Conservation (phyloP, 2,888 invertebrate genomes). For the Anaspis maculata region DNA sequence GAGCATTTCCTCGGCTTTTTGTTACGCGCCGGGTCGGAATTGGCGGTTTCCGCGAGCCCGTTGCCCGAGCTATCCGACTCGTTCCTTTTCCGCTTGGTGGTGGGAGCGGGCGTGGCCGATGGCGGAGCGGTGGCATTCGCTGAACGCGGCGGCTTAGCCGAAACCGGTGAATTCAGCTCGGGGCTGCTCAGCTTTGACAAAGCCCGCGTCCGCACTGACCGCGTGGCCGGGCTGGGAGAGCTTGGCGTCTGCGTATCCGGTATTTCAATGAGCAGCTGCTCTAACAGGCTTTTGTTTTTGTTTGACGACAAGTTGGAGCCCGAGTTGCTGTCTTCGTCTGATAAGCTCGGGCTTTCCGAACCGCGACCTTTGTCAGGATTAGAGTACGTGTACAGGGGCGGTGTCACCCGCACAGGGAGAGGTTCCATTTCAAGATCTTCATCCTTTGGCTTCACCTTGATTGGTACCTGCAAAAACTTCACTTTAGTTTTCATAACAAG, state of each 20-base stretch:
- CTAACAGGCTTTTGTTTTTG: slow-evolving; percentile 51
- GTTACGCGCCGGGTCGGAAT: slow-evolving; percentile 37
- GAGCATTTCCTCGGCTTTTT: slow-evolving; percentile 49
- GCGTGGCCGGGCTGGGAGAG: slow-evolving; percentile 39
- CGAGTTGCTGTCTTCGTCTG: slow-evolving; percentile 31
- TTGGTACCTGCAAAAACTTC: slow-evolving; percentile 18
- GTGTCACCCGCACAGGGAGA: slow-evolving; percentile 62
- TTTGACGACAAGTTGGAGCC: slow-evolving; percentile 5
- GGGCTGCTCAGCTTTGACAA: slow-evolving; percentile 62
- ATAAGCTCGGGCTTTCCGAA: slow-evolving; percentile 34
- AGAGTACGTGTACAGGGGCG: slow-evolving; percentile 70
- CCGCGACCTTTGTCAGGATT: slow-evolving; percentile 55
- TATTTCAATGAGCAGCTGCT: slow-evolving; percentile 79
- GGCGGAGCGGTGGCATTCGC: slow-evolving; percentile 21
- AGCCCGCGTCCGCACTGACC: slow-evolving; percentile 56
- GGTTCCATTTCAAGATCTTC: slow-evolving; percentile 43
- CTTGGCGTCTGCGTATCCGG: slow-evolving; percentile 44
- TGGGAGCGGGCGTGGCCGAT: slow-evolving; percentile 22
- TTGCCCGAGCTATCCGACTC: slow-evolving; percentile 70
- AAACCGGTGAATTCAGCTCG: slow-evolving; percentile 38
- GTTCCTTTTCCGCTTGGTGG: slow-evolving; percentile 63
- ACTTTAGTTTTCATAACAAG: too few species aligned
- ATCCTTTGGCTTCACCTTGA: slow-evolving; percentile 18
- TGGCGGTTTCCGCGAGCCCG: slow-evolving; percentile 22
- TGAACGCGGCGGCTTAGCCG: slow-evolving; percentile 13